Evolutionary conservation across 2,797 vertebrate species (phyloP).

Genomic region (Phrynocephalus guinanensis): DNA sequence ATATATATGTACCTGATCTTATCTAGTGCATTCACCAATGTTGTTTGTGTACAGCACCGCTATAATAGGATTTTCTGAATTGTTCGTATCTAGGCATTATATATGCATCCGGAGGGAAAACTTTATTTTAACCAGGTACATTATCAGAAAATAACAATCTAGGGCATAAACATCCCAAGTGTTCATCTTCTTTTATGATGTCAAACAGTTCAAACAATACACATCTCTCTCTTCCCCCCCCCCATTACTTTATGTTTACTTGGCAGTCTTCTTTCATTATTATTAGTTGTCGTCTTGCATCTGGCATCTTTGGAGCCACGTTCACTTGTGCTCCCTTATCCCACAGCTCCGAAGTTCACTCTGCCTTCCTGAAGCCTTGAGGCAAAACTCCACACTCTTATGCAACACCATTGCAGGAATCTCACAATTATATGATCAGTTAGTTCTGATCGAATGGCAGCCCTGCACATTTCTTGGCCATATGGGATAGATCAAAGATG

Average conservation of each 20-base stretch:
- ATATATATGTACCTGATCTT: conserved; percentile 66
- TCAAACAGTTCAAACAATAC: conserved; percentile 70
- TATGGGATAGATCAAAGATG: neutral
- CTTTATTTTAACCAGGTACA: conserved; percentile 74
- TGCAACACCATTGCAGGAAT: neutral
- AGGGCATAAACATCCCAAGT: conserved; percentile 69
- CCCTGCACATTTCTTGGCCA: neutral
- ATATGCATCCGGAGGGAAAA: conserved; percentile 76
- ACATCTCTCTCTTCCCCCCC: conserved; percentile 45
- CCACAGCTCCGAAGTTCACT: conserved; percentile 3
- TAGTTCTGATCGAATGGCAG: too few relatives aligned
- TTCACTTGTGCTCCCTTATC: conserved; percentile 26
- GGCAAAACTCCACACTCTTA: neutral
- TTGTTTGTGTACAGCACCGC: conserved; percentile 66
- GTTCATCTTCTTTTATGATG: conserved; percentile 65
- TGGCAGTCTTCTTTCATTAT: conserved; percentile 39
- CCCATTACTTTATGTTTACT: conserved; percentile 69
- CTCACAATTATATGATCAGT: neutral
- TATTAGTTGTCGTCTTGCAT: conserved; percentile 51
- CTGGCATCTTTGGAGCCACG: conserved; percentile 36
- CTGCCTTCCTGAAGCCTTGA: neutral
- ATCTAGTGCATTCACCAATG: conserved; percentile 67
- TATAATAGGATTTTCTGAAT: conserved; percentile 75
- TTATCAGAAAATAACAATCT: conserved; percentile 77
- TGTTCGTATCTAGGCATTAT: conserved; percentile 74